These are phyloP conservation scores for Chrysochloris asiatica DNA, from an alignment of 2,113 vertebrate species.

Conservation along the genomic window DNA sequence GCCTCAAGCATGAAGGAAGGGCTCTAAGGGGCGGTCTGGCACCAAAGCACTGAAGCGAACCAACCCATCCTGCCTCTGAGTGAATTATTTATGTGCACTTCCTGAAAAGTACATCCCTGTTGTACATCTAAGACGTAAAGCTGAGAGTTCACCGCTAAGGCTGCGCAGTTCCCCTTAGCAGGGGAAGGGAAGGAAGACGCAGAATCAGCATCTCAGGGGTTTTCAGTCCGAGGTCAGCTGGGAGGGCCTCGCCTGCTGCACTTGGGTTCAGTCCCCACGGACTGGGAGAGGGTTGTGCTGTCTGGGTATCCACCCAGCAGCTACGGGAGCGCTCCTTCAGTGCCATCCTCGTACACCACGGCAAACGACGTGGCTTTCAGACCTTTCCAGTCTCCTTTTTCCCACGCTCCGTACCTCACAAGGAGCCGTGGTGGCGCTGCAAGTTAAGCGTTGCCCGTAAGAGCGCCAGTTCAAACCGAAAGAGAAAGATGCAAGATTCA, in stretches of 20 bases:
- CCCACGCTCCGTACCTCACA: too few species aligned
- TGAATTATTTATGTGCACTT: constrained; percentile 64
- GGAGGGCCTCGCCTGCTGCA: not conserved
- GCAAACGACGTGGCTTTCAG: too few species aligned
- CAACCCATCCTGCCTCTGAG: accelerated
- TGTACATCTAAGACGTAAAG: constrained; percentile 44
- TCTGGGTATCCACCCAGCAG: too few species aligned
- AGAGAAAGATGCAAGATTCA: too few species aligned
- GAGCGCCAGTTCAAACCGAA: too few species aligned
- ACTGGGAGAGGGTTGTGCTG: too few species aligned
- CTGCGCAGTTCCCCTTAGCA: not conserved
- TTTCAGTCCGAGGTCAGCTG: not conserved
- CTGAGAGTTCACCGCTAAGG: constrained; percentile 24
- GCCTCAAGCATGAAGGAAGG: not conserved
- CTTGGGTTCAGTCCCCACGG: not conserved
- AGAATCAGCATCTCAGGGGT: not conserved
- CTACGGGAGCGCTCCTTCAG: too few species aligned
- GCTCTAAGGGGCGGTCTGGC: not conserved
- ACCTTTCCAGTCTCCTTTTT: too few species aligned
- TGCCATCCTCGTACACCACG: too few species aligned
- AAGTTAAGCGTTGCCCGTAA: too few species aligned
- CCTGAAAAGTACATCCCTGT: constrained; percentile 61
- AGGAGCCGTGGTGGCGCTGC: too few species aligned
- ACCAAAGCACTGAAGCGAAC: not conserved
- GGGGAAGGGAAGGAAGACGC: not conserved